Evolutionary conservation across 2,797 vertebrate genomes (phyloP).

Genomic region (Vipera ursinii): DNA sequence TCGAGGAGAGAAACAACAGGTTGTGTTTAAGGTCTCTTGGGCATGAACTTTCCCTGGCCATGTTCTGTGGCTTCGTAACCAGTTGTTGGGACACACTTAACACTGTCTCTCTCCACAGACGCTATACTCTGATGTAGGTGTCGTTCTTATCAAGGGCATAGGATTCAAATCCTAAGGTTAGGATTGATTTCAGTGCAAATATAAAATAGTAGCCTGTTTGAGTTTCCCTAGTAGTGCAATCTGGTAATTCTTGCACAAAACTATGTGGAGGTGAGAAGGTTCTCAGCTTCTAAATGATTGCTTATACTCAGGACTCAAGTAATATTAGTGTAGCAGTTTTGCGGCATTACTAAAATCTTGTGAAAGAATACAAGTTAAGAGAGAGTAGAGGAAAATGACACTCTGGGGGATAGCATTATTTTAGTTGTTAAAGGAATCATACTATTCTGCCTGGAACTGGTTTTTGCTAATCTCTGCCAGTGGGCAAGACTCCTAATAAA

Average conservation of each 20-base stretch:
- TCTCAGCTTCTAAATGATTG: background rate
- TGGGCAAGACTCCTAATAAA: background rate
- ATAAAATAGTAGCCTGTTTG: background rate
- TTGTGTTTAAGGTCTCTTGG: no score
- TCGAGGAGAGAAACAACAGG: background rate
- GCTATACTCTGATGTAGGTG: background rate
- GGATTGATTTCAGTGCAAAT: background rate
- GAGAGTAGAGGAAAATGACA: no score
- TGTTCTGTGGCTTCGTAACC: background rate
- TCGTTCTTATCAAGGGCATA: background rate
- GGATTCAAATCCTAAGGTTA: background rate
- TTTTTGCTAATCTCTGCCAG: background rate
- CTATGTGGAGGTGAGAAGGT: background rate
- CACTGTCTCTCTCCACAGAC: no score
- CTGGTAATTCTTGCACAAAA: background rate
- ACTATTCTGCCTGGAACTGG: background rate
- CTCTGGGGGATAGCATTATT: background rate
- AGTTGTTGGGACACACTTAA: no score
- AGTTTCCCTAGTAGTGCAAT: background rate
- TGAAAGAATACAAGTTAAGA: background rate
- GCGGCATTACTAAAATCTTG: background rate
- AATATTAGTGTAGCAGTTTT: background rate
- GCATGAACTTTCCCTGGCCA: no score
- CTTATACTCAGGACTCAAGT: background rate
- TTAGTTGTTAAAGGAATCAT: constrained; percentile 20